These are phyloP conservation scores for Ceratitis capitata DNA, from an alignment of 1,140 invertebrate species.

Conservation along the genomic window DNA sequence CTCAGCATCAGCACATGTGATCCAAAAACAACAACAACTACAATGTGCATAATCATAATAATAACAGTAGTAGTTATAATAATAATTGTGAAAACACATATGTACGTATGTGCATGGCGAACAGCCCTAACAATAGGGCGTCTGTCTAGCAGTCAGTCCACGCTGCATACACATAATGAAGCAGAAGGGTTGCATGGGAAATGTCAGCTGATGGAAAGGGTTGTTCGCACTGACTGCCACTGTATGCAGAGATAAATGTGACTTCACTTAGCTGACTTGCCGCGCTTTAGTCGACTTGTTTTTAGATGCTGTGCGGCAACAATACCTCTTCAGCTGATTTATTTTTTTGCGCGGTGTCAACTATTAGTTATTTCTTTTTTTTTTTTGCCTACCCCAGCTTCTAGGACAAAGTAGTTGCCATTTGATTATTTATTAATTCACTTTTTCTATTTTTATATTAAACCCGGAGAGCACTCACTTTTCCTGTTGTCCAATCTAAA, in stretches of 20 bases:
- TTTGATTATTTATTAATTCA: neutral
- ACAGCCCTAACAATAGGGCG: neutral
- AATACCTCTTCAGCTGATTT: neutral
- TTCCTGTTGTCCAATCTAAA: neutral
- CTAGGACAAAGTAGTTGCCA: neutral
- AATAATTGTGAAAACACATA: no score
- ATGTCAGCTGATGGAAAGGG: conserved; percentile 30
- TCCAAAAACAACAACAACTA: neutral
- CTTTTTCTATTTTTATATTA: neutral
- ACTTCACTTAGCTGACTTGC: neutral
- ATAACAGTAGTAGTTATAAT: conserved; percentile 28
- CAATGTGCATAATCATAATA: neutral
- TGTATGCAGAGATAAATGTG: neutral
- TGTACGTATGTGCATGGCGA: neutral
- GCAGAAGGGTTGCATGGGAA: neutral
- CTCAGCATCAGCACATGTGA: neutral
- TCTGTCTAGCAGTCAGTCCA: neutral
- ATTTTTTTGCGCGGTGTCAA: neutral
- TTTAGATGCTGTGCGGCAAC: neutral
- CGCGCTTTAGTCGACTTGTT: no score
- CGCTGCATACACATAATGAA: neutral
- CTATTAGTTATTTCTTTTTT: neutral
- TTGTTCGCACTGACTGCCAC: neutral
- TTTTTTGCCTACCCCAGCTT: neutral
- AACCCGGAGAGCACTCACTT: neutral